Evolutionary conservation across 2,888 invertebrate genomes (phyloP), one percentile per base, ranked within the genome.

Genomic region (Unio delphinus): DNA sequence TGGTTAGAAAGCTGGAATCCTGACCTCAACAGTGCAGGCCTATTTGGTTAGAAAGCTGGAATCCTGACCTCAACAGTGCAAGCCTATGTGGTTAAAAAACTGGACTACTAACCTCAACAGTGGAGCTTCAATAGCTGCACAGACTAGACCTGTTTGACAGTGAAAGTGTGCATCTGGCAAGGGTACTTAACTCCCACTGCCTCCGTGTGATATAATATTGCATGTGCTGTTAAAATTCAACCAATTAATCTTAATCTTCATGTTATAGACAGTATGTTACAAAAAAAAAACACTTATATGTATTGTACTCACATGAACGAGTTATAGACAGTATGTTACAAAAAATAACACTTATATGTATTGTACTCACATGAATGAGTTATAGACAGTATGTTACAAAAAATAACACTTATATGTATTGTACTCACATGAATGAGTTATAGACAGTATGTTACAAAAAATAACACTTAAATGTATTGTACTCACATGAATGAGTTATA

Each of bases 241-340:
- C 15, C 45, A 15, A 45, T 45, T 15, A 45, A 45, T 11, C 11
- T 11, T 45, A 3, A 3, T 59, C 4, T 17, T 59, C 26, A 11
- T 23, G 17, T 11, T 58, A 15, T 1, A 58, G 23, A n/a, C 0
- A 26, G 23, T 7, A 58, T 8, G 7, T 15, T 3, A 23, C 26
- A 59, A 59, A 4, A 59, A n/a, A 23, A 23, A 4, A 26, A 59
- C 26, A 18, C 20, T 15, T 17, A 2, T 59, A 15, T 11, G 26
- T 59, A 23, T 11, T 45, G 3, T 45, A 72, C 83, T 78, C 65
- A 86, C 86, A 68, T 75, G 67, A 1, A 81, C 75, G 30, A 68
- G 57, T 28, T 68, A 15, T 1, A 58, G 23, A n/a, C 0, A 26
- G 23, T 7, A 58, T 8, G 7, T 15, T 3, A 23, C 26, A 59